Base-by-base conservation (phyloP, 2,113 vertebrate genomes). In the Steatornis caripensis region DNA sequence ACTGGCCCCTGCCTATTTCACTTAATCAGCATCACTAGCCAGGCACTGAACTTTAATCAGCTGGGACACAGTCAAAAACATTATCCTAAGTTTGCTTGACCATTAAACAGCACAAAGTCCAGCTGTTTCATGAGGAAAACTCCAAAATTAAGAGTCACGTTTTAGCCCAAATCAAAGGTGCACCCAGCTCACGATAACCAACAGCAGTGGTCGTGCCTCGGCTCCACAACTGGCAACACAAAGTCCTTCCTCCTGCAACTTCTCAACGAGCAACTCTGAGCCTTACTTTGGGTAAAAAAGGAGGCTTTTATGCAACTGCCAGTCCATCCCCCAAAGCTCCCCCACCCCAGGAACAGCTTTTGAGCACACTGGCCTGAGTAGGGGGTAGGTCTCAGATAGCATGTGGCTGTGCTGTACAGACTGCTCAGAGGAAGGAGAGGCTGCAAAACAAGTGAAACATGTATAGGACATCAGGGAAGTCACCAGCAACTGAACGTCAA, bases 181-280 rank as follows among this genome's bases (percentile, higher is more conserved):
- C 12, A 27, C 10, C 3, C 29, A 18, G 55, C 12, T 75, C 18
- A 0, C 0, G 5, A 7, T 2, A 88, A 34, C n/a, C 15, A 2
- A 2, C 32, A 66, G 51, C 34, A 65, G 53, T 2, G 2, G 15
- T 6, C 0, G 0, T 41, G 29, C 55, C 60, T 51, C 9, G 1
- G 66, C 58, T 76, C 49, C 8, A 17, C 1, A 2, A 41, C 20
- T 62, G 23, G 43, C 1, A 1, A 66, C 43, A 45, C 0, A 0
- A 66, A 82, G 27, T 12, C 23, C 22, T 74, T 89, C 53, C 37
- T 57, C 41, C 22, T 11, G 12, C 2, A 5, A 60, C 2, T 15
- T 15, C 43, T 46, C 81, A 64, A 5, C 0, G 5, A 0, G 13
- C 34, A 80, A 55, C 29, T 70, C 21, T 19, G 30, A 14, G 12